Evolutionary conservation across 2,113 vertebrate species (phyloP), one percentile per base, ranked within the genome.

Genomic region (Puntigrus tetrazona): DNA sequence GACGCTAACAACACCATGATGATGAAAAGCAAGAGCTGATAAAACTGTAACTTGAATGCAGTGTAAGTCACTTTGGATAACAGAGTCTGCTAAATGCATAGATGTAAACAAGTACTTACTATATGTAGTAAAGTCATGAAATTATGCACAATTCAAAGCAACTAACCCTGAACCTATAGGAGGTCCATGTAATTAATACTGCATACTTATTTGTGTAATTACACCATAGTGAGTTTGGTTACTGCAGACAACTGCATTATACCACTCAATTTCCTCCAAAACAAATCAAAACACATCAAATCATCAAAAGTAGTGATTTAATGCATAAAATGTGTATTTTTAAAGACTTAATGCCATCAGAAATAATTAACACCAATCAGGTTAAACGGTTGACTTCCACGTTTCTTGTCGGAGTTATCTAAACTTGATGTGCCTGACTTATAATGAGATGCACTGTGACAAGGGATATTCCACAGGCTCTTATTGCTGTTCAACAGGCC

Each of bases 401-500:
- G 16, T 20, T 20, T 67, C 20, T 55, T 55, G 20, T n/a, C n/a
- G n/a, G n/a, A n/a, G n/a, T n/a, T n/a, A n/a, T n/a, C n/a, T n/a
- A n/a, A n/a, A n/a, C n/a, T n/a, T n/a, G n/a, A n/a, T 25, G 13
- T 27, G 59, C 34, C 34, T 72, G 69, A 43, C 72, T 20, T 72
- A 72, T 7, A 27, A 73, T 73, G 69, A 57, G 22, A 75, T 25
- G 25, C 2, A 41, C 22, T 45, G 18, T 38, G 25, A 82, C 70
- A 73, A 34, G 5, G 5, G 43, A 27, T 79, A 61, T 73, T 38
- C 72, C 74, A 22, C n/a, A 34, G 25, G 55, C 73, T n/a, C 43
- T 43, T 16, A 22, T 81, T 31, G 43, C 75, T 73, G 55, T 36
- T 85, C 69, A 81, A 47, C 78, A 81, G 78, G 55, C 78, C 84